These are phyloP conservation scores for Piaya cayana DNA, from an alignment of 2,113 vertebrate genomes.

Conservation along the genomic window DNA sequence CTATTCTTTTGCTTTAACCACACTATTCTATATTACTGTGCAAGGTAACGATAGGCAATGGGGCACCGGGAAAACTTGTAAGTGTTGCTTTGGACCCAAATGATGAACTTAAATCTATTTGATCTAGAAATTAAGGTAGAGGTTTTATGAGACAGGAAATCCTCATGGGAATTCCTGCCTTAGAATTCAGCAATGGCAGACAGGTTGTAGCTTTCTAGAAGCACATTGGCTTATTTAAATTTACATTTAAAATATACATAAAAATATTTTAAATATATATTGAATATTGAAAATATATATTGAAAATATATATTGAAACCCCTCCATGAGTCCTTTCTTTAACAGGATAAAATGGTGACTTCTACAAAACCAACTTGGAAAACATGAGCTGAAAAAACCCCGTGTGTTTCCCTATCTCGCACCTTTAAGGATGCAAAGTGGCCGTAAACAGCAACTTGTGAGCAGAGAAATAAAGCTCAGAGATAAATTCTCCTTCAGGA, in stretches of 20 bases:
- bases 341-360: background rate
- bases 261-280: too few relatives aligned
- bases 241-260: too few relatives aligned
- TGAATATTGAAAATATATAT: too few relatives aligned
- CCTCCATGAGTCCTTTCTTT: background rate
- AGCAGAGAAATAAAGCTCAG: background rate
- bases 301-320: background rate
- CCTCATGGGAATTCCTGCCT: background rate
- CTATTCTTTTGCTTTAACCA: background rate
- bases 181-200: background rate
- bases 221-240: too few relatives aligned
- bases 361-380: background rate
- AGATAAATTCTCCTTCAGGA: background rate
- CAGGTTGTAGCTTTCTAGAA: too few relatives aligned
- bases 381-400: background rate
- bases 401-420: background rate
- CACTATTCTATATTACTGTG: background rate
- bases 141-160: background rate
- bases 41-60: background rate
- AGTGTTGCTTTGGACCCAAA: background rate
- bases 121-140: background rate
- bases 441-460: background rate
- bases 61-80: background rate
- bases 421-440: background rate
- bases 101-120: background rate